Evolutionary conservation across 2,113 vertebrate species (phyloP).

Genomic region (Neofelis nebulosa): DNA sequence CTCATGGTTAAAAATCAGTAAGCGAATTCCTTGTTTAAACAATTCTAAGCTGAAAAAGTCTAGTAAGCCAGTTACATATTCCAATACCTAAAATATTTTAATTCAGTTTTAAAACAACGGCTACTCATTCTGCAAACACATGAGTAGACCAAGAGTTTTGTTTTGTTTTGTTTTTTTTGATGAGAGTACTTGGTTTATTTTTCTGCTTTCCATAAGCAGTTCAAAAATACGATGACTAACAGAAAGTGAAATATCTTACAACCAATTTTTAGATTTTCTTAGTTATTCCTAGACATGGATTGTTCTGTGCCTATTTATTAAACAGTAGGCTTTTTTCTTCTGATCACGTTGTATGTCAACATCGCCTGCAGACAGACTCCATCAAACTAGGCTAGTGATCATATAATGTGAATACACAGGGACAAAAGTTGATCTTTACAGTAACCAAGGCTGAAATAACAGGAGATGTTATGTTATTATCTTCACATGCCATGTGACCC

Average conservation of each 20-base stretch:
- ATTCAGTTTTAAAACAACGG: slow-evolving; percentile 15
- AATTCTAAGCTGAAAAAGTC: background rate
- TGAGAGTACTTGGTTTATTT: background rate
- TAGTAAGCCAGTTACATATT: background rate
- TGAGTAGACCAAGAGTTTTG: background rate
- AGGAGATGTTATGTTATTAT: background rate
- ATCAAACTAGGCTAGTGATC: background rate
- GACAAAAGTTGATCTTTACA: background rate
- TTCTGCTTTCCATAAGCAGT: background rate
- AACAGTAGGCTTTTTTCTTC: background rate
- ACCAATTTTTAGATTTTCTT: background rate
- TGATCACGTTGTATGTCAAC: background rate
- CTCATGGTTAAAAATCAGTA: background rate
- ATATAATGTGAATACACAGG: background rate
- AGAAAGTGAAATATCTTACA: background rate
- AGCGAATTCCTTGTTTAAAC: background rate
- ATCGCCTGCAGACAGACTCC: background rate
- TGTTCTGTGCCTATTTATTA: background rate
- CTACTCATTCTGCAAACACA: background rate
- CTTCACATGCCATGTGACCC: background rate
- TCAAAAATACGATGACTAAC: background rate
- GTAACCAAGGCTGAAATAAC: slow-evolving; percentile 7
- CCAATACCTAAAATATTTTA: background rate
- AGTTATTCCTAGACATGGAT: background rate
- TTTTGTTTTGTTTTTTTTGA: background rate